phyloP scores from a whole-genome alignment of 2,888 invertebrate species.

The Chrysolina haemoptera region DNA sequence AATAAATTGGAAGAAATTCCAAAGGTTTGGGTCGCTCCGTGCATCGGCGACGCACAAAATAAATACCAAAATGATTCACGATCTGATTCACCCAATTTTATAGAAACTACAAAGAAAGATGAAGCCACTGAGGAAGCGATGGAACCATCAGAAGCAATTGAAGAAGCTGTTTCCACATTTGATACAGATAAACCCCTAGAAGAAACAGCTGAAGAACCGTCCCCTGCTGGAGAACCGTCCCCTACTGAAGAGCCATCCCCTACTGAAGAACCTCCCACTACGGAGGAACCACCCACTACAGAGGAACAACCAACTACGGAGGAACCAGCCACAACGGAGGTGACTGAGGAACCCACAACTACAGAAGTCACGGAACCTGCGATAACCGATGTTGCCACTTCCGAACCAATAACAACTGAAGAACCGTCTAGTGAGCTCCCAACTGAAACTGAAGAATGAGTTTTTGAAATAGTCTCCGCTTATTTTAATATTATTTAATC shows the following conservation, averaged over 20 bases:
- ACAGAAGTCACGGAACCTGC: slow-evolving; percentile 15
- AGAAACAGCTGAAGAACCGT: slow-evolving; percentile 22
- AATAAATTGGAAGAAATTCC: too few relatives aligned
- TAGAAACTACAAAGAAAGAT: not conserved
- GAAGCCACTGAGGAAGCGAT: slow-evolving; percentile 17
- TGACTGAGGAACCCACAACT: slow-evolving; percentile 3
- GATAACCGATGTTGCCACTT: not conserved
- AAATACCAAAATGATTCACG: too few relatives aligned
- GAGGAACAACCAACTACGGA: slow-evolving; percentile 39
- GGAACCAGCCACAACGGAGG: slow-evolving; percentile 24
- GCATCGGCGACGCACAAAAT: too few relatives aligned
- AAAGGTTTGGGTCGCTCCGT: too few relatives aligned
- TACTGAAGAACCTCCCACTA: slow-evolving; percentile 17
- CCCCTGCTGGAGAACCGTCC: not conserved
- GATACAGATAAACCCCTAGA: slow-evolving; percentile 1
- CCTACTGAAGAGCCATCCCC: slow-evolving; percentile 20
- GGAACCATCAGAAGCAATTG: not conserved
- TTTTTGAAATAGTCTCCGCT: not conserved
- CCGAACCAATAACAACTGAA: slow-evolving; percentile 9
- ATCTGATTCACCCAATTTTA: too few relatives aligned
- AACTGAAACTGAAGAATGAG: slow-evolving; percentile 25
- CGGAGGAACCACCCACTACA: slow-evolving; percentile 39
- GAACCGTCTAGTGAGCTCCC: slow-evolving; percentile 19
- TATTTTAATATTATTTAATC: not conserved
- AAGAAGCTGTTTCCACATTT: slow-evolving; percentile 18